Evolutionary conservation across 2,113 vertebrate genomes (phyloP).

Genomic region (Epinephelus lanceolatus): DNA sequence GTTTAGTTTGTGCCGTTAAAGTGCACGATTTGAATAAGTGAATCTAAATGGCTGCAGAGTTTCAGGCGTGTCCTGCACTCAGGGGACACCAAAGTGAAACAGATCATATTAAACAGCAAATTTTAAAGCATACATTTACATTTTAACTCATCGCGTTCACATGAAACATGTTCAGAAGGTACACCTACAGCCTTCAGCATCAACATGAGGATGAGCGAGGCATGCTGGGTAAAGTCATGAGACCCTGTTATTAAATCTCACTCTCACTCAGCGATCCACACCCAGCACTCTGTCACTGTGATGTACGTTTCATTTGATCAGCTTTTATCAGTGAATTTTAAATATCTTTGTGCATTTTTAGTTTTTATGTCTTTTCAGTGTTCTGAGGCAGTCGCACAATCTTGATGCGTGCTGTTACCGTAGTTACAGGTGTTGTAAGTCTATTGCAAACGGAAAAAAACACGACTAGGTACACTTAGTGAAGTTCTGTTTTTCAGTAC

Average conservation of each 20-base stretch:
- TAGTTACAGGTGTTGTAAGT: too few relatives aligned
- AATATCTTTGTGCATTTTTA: too few relatives aligned
- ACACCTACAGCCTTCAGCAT: slow-evolving; percentile 3
- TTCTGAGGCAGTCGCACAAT: too few relatives aligned
- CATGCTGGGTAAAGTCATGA: slow-evolving; percentile 29
- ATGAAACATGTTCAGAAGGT: not conserved
- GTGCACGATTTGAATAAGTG: not conserved
- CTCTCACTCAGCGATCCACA: too few relatives aligned
- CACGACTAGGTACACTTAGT: too few relatives aligned
- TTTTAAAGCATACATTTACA: not conserved
- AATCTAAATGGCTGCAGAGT: not conserved
- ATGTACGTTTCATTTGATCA: not conserved
- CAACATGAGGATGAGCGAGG: slow-evolving; percentile 2
- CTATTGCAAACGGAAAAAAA: too few relatives aligned
- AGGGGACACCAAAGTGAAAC: not conserved
- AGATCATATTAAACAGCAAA: not conserved
- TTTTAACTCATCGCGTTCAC: not conserved
- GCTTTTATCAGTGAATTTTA: not conserved
- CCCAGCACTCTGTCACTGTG: not conserved
- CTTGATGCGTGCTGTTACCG: too few relatives aligned
- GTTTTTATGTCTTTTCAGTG: too few relatives aligned
- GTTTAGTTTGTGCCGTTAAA: not conserved
- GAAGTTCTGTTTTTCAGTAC: too few relatives aligned
- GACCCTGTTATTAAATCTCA: not conserved
- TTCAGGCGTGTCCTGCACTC: rapidly evolving